Evolutionary conservation across 1,140 invertebrate genomes (phyloP), one percentile per base, ranked within the genome.

Genomic region (Teleopsis dalmanni): DNA sequence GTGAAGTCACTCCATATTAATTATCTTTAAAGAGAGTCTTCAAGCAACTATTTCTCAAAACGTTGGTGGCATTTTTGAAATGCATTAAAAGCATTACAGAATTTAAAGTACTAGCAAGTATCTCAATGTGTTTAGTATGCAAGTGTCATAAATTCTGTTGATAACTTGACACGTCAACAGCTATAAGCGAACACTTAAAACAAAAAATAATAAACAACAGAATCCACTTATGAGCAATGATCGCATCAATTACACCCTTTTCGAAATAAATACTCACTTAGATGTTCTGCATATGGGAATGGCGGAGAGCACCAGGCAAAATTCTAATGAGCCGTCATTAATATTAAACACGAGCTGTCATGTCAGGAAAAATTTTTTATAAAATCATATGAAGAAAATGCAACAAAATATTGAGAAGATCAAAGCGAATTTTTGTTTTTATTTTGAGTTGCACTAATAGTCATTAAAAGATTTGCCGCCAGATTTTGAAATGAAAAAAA

Each of bases 181-280:
- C 13, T 4, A 34, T n/a, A 34, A 34, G n/a, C n/a, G n/a, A n/a
- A n/a, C n/a, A n/a, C n/a, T n/a, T n/a, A 13, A 34, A 34, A 34
- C 4, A 34, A 34, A 13, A 34, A n/a, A n/a, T 34, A n/a, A 3
- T 3, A 34, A 34, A n/a, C 31, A n/a, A n/a, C 13, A n/a, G 13
- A 13, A n/a, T 16, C 57, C 55, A 64, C 61, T 64, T 64, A 64
- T 59, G 55, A 61, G 52, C 49, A 53, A 60, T 60, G 53, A 63
- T 57, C 41, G 56, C 55, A 58, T 64, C 61, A 57, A 61, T 61
- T 64, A 60, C 61, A 49, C 36, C 23, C 46, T 25, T 41, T 41
- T 3, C 31, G n/a, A n/a, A n/a, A n/a, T n/a, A n/a, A n/a, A n/a
- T n/a, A n/a, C n/a, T n/a, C n/a, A n/a, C n/a, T n/a, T n/a, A n/a